These are phyloP conservation scores for Polypedilum vanderplanki DNA, from an alignment of 1,140 invertebrate genomes.

Conservation along the genomic window DNA sequence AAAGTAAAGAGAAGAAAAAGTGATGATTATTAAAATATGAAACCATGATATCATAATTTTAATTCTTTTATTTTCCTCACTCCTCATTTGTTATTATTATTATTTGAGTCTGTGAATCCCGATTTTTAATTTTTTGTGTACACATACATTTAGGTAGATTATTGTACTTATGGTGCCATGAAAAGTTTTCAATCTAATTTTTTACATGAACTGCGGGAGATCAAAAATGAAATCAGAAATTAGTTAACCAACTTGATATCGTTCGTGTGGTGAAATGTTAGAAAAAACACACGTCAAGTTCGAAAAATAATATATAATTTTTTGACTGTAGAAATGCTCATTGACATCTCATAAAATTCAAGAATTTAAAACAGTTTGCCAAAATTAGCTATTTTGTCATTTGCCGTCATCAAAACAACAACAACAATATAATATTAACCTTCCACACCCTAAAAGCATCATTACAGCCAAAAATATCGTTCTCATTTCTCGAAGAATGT, in stretches of 20 bases:
- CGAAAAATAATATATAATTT: too few relatives aligned
- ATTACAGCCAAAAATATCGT: too few relatives aligned
- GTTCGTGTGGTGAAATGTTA: not conserved
- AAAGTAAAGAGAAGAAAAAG: not conserved
- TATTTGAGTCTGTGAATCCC: not conserved
- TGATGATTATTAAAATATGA: not conserved
- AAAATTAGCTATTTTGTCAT: too few relatives aligned
- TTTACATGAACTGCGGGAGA: not conserved
- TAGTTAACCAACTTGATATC: not conserved
- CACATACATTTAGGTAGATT: not conserved
- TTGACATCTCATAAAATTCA: too few relatives aligned
- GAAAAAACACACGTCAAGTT: not conserved
- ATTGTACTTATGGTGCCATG: not conserved
- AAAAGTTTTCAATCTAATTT: constrained; percentile 10
- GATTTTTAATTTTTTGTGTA: not conserved
- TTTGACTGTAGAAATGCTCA: too few relatives aligned
- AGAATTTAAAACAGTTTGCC: too few relatives aligned
- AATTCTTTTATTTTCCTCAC: not conserved
- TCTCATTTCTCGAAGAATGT: too few relatives aligned
- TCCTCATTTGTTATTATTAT: not conserved
- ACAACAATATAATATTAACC: too few relatives aligned
- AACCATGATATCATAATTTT: constrained; percentile 11
- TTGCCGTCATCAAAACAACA: too few relatives aligned
- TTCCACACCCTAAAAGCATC: too few relatives aligned
- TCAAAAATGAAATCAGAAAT: constrained; percentile 19